A percentile compares a stretch with the other conserved stretches of the same genome.
Evolutionary conservation across 2,797 vertebrate species (phyloP).

Genomic region (Allobates femoralis): DNA sequence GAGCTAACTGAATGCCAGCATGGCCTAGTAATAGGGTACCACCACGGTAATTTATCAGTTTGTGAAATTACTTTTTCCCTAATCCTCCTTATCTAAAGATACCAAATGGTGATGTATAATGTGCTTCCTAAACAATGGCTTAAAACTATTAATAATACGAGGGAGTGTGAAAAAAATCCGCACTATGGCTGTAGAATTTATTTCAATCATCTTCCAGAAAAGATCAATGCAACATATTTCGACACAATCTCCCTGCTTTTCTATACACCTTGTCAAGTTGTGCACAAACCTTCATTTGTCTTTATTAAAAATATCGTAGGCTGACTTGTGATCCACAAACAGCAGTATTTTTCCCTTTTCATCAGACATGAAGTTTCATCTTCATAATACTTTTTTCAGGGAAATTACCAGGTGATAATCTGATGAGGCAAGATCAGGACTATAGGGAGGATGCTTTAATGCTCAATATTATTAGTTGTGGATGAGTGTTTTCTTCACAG

Average conservation of each 20-base stretch:
- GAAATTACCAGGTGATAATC: too few relatives aligned
- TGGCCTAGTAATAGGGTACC: too few relatives aligned
- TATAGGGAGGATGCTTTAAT: too few relatives aligned
- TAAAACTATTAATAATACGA: neutral
- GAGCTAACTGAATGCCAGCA: too few relatives aligned
- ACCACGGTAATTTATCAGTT: too few relatives aligned
- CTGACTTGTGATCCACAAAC: neutral
- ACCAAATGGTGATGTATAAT: neutral
- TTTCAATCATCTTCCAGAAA: neutral
- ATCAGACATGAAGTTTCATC: neutral
- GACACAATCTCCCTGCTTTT: neutral
- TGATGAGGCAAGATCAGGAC: too few relatives aligned
- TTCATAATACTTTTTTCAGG: too few relatives aligned
- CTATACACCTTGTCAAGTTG: too few relatives aligned
- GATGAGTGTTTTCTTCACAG: neutral
- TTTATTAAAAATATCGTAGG: neutral
- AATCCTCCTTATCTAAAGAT: neutral
- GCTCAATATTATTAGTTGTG: too few relatives aligned
- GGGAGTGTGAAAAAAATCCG: neutral
- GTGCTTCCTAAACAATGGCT: too few relatives aligned
- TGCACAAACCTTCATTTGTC: neutral
- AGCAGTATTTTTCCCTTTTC: neutral
- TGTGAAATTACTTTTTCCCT: too few relatives aligned
- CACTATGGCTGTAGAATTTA: neutral
- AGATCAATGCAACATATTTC: neutral